Percentiles rank a stretch among this genome's conserved stretches.
phyloP scores from a whole-genome alignment of 1,140 invertebrate genomes.

The Ectropis grisescens region DNA sequence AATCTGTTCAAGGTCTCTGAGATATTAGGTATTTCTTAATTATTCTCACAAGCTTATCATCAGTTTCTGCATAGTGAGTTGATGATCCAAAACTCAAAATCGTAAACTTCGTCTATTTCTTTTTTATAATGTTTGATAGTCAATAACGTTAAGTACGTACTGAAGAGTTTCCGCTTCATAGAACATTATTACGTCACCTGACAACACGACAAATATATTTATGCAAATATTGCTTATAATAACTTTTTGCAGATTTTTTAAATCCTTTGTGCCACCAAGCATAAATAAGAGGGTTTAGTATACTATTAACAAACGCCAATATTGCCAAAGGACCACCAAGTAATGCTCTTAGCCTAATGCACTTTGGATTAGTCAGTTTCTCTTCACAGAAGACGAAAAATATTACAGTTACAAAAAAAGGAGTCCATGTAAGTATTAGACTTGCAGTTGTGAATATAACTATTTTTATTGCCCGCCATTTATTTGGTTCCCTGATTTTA shows the following conservation, averaged over 20 bases:
- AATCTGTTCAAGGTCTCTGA: too few species aligned
- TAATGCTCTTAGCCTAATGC: slow-evolving; percentile 52
- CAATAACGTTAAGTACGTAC: too few species aligned
- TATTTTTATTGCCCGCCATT: slow-evolving; percentile 71
- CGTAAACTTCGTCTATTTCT: too few species aligned
- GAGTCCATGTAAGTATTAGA: slow-evolving; percentile 63
- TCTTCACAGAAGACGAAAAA: slow-evolving; percentile 66
- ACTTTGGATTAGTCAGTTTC: slow-evolving; percentile 46
- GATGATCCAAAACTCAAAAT: too few species aligned
- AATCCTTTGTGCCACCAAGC: slow-evolving; percentile 79
- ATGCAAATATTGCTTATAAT: slow-evolving; percentile 18
- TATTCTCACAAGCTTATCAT: too few species aligned
- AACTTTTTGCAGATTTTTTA: slow-evolving; percentile 31
- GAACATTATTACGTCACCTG: too few species aligned
- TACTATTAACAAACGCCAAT: slow-evolving; percentile 75
- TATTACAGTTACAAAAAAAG: slow-evolving; percentile 60
- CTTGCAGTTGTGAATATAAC: slow-evolving; percentile 71
- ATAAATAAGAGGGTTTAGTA: slow-evolving; percentile 81
- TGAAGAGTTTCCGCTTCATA: too few species aligned
- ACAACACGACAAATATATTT: slow-evolving; percentile 17
- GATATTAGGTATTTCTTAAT: too few species aligned
- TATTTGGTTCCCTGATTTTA: slow-evolving; percentile 49
- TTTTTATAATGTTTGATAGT: too few species aligned
- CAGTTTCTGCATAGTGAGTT: too few species aligned
- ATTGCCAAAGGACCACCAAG: slow-evolving; percentile 69